phyloP scores from a whole-genome alignment of 1,140 invertebrate genomes.

The Caligus rogercresseyi region DNA sequence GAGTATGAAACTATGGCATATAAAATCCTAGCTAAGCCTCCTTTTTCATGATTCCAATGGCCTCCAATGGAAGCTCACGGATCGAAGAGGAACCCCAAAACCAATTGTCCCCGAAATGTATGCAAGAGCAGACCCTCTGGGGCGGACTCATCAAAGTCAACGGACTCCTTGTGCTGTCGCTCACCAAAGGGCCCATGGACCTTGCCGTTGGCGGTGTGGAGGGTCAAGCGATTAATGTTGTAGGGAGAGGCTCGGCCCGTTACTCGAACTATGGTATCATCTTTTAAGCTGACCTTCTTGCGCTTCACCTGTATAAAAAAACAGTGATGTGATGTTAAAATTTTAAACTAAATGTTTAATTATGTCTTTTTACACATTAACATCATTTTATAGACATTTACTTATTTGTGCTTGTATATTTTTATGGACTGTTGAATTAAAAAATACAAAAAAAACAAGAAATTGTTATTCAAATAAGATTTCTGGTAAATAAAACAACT shows the following conservation, averaged over 20 bases:
- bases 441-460: not conserved
- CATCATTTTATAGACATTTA: too few relatives aligned
- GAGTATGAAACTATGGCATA: not conserved
- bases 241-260: constrained; percentile 19
- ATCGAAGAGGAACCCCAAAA: constrained; percentile 17
- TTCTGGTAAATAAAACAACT: too few relatives aligned
- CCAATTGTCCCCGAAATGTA: constrained; percentile 17
- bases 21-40: not conserved
- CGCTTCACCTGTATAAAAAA: constrained; percentile 8
- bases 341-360: too few relatives aligned
- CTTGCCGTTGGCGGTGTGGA: constrained; percentile 17
- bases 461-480: not conserved
- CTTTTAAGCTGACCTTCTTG: not conserved
- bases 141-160: constrained; percentile 18
- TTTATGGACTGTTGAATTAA: too few relatives aligned
- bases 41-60: not conserved
- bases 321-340: too few relatives aligned
- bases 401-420: too few relatives aligned
- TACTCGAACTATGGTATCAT: constrained; percentile 17
- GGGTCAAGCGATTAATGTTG: constrained; percentile 18
- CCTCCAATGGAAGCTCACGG: constrained; percentile 17
- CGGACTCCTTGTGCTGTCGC: constrained; percentile 4
- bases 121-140: constrained; percentile 6
- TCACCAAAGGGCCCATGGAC: constrained; percentile 15
- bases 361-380: too few relatives aligned